Base-by-base conservation (phyloP, 1,140 invertebrate species). In the Micrasema minimum region DNA sequence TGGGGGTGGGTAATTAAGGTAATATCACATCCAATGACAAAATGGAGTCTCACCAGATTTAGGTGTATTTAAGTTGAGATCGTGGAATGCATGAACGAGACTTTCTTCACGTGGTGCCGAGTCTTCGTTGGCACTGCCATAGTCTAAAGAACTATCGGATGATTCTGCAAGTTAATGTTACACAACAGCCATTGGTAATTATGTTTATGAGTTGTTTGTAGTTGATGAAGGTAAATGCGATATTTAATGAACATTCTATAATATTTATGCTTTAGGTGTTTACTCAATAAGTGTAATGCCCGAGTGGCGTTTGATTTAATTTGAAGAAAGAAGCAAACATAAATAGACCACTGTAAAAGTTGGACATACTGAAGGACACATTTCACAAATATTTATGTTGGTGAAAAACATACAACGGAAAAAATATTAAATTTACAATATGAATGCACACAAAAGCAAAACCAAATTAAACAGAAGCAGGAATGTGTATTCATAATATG, bases 131-230 rank as follows among this genome's bases (percentile, higher is more conserved):
- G 74, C 74, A 75, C 74, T 75, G 55, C 64, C 74, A 64, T 75
- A 75, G 71, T 75, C 74, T 72, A 75, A 71, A 18, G 74, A 75
- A 66, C 69, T 75, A 75, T 75, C 74, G 20, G 74, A 75, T 67
- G 74, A 75, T 41, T 75, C 74, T 75, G 74, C 38, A 75, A 75
- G 70, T 75, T 75, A 72, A 75, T 75, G 62, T 75, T 61, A 70
- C 67, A 75, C 62, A 69, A 61, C 48, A 62, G 41, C 66, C 41
- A 69, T 73, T 69, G 62, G 67, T 69, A 59, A 62, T 31, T 31
- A 59, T 64, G 37, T 64, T 64, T 23, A 64, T 64, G 59, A 2
- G 41, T 46, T 64, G 69, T 41, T 50, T 57, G 53, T 68, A 23
- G n/a, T n/a, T n/a, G 16, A 23, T 64, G 59, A 64, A 26, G 38